Evolutionary conservation across 2,113 vertebrate genomes (phyloP), one percentile per base, ranked within the genome.

Genomic region (Pedionomus torquatus): DNA sequence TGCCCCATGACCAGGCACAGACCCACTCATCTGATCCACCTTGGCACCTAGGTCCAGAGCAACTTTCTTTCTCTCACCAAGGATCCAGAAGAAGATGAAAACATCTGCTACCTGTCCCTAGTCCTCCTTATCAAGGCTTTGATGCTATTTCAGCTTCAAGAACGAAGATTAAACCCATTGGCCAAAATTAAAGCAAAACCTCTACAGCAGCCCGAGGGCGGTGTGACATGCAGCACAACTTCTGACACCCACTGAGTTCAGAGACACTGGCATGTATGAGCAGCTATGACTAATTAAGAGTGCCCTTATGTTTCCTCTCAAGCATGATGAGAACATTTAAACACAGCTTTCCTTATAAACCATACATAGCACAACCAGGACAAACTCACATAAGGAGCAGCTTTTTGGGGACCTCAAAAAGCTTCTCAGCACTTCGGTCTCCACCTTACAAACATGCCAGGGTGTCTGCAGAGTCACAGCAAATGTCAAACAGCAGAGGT

Each of bases 101-200:
- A 30, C 24, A 19, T 21, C 41, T 41, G 17, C 87, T n/a, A 65
- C 24, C 55, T 30, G 18, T 35, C n/a, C 49, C 41, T n/a, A 21
- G 11, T 10, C 46, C 30, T 68, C 23, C 25, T 71, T 13, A 25
- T 14, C 7, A 19, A 14, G 3, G 18, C 23, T 30, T 28, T 28
- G 58, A 54, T 13, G 11, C 18, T 0, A 0, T 23, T 89, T 71
- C 15, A 17, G 16, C 33, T 60, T 39, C 1, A 0, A 26, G 52
- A 81, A 17, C 0, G 1, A 91, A 71, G 83, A 39, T 1, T 13
- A 69, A 87, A 12, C 3, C 37, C 35, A 8, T 0, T 1, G 51
- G 18, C 23, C 84, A 44, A 17, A 30, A 4, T 0, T 2, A 85
- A 71, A 43, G 64, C 9, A 25, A 87, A 71, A 2, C 16, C n/a